Conservation (phyloP, 2,888 invertebrate genomes). For the Xestia ashworthii region DNA sequence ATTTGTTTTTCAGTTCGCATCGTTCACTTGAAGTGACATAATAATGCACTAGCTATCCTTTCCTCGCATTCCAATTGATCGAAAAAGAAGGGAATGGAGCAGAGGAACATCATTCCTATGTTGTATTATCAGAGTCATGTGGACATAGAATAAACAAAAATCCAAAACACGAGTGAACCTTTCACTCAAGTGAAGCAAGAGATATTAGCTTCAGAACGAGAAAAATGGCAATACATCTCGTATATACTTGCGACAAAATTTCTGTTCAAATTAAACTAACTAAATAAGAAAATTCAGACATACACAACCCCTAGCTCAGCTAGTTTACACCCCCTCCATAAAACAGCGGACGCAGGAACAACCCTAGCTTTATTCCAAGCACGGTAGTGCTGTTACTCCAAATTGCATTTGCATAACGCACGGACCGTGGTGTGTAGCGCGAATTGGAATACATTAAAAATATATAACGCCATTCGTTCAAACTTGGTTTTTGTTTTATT, state of each 20-base stretch:
- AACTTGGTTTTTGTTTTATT: constrained; percentile 44
- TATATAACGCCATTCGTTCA: constrained; percentile 47
- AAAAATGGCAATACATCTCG: background rate
- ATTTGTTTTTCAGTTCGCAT: background rate
- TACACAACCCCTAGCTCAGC: background rate
- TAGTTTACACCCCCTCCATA: constrained; percentile 22
- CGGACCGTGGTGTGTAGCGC: constrained; percentile 65
- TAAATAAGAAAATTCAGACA: constrained; percentile 12
- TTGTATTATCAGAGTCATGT: background rate
- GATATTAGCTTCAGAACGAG: too few relatives aligned
- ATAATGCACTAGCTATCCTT: background rate
- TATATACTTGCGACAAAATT: background rate
- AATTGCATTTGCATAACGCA: constrained; percentile 89
- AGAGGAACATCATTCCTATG: background rate
- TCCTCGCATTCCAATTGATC: background rate
- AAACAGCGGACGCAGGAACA: constrained; percentile 15
- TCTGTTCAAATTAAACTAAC: background rate
- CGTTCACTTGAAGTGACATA: background rate
- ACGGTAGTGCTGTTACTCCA: constrained; percentile 79
- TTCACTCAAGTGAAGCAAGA: background rate
- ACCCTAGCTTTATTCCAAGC: constrained; percentile 51
- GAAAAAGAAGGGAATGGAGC: background rate
- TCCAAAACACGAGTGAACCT: too few relatives aligned
- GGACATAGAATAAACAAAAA: too few relatives aligned
- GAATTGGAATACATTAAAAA: constrained; percentile 71